Conservation (phyloP, 2,888 invertebrate genomes). For the Tupiocoris notatus region DNA sequence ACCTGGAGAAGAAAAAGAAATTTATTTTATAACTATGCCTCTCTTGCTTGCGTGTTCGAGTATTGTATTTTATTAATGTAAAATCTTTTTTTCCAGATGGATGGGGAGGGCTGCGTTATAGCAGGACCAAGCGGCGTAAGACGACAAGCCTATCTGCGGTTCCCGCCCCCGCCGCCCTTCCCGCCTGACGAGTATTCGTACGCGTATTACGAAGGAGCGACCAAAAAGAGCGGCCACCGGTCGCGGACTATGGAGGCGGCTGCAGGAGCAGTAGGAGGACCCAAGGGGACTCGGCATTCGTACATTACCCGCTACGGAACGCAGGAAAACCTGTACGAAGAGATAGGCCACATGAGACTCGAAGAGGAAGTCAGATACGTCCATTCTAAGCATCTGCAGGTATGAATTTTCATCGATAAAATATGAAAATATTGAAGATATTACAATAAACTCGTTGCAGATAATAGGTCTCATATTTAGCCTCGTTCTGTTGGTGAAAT, state of each 20-base stretch:
- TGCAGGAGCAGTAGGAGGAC: slow-evolving; percentile 55
- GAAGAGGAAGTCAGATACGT: slow-evolving; percentile 82
- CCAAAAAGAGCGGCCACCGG: slow-evolving; percentile 25
- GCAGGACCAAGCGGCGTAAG: slow-evolving; percentile 46
- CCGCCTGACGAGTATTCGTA: slow-evolving; percentile 70
- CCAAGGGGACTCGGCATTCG: slow-evolving; percentile 58
- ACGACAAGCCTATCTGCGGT: slow-evolving; percentile 60
- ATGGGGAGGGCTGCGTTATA: slow-evolving; percentile 44
- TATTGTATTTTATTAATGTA: too few species aligned
- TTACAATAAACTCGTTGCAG: too few species aligned
- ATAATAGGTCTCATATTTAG: too few species aligned
- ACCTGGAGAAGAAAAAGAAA: too few species aligned
- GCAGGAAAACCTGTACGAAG: slow-evolving; percentile 80
- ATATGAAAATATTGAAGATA: too few species aligned
- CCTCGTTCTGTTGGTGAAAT: too few species aligned
- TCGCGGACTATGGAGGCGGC: neutral
- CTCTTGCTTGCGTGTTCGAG: too few species aligned
- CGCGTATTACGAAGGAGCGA: slow-evolving; percentile 68
- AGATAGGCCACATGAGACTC: slow-evolving; percentile 69
- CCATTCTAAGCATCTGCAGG: slow-evolving; percentile 70
- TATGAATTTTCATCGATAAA: slow-evolving; percentile 3
- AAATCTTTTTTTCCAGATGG: slow-evolving; percentile 40
- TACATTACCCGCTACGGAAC: slow-evolving; percentile 78
- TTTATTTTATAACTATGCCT: too few species aligned
- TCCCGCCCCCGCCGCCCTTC: slow-evolving; percentile 72